Base-by-base conservation (phyloP, 2,888 invertebrate species). In the Coecobrya sp. region DNA sequence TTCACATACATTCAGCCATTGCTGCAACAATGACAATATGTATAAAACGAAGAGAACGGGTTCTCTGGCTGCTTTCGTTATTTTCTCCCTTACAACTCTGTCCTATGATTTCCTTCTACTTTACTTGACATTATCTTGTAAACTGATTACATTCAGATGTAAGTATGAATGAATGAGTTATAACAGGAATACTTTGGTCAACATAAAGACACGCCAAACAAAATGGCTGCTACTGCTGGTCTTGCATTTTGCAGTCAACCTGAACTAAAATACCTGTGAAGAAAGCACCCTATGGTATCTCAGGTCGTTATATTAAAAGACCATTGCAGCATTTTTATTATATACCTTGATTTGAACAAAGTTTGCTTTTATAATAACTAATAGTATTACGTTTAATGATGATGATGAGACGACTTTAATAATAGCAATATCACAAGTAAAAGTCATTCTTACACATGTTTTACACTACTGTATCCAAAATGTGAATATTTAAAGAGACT, bases 1-100 rank as follows among this genome's bases (percentile, higher is more conserved):
- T 82, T 82, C 82, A 16, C 70, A 55, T 81, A 70, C 89, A 81
- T 36, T 82, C 79, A 27, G 42, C 65, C 52, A 13, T 11, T 16
- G 0, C 79, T 5, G 5, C 62, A n/a, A 2, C 8, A 22, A 25
- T 1, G 19, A 0, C n/a, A 19, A 19, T 8, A 11, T 25, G 25
- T 62, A 27, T 25, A 27, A 11, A 11, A 27, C 3, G 65, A 30
- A 16, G 13, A 30, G 13, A 22, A 19, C 62, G 36, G 36, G 7
- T 7, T 36, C 36, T 36, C 2, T 36, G 55, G 25, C 22, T 62
- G 62, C 22, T 19, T n/a, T 62, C 22, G 5, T 10, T 22, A 36
- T 11, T 16, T 7, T 70, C 13, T 36, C 36, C n/a, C 11, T 68
- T 62, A 27, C 65, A 27, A 68, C 30, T 13, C 30, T 68, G 1